phyloP scores from a whole-genome alignment of 1,140 invertebrate species.

The Rhyzopertha dominica region DNA sequence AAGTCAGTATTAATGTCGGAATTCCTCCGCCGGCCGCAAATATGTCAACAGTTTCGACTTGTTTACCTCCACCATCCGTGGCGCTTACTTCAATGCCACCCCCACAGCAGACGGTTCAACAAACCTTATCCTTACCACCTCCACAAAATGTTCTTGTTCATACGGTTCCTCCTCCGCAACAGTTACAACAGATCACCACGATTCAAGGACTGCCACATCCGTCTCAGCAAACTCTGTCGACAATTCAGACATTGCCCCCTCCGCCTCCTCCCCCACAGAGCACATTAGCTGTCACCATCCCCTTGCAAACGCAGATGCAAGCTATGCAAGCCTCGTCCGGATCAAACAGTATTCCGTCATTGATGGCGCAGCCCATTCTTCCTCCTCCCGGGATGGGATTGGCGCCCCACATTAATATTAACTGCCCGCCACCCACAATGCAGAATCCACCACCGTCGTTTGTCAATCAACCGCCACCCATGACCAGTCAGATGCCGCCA shows the following conservation, averaged over 20 bases:
- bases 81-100: conserved; percentile 39
- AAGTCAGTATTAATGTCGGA: conserved; percentile 22
- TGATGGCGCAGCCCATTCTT: conserved; percentile 43
- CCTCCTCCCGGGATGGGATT: conserved; percentile 48
- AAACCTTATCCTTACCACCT: conserved; percentile 10
- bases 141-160: conserved; percentile 23
- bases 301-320: conserved; percentile 8
- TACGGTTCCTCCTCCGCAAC: conserved; percentile 19
- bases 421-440: conserved; percentile 37
- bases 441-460: conserved; percentile 40
- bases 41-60: conserved; percentile 17
- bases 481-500: conserved; percentile 42
- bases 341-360: conserved; percentile 35
- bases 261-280: conserved; percentile 24
- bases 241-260: conserved; percentile 33
- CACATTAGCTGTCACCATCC: conserved; percentile 13
- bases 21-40: conserved; percentile 18
- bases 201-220: too few relatives aligned
- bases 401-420: conserved; percentile 41
- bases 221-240: conserved; percentile 32
- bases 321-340: conserved; percentile 21
- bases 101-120: conserved; percentile 20
- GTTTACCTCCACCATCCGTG: conserved; percentile 42
- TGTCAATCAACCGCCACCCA: conserved; percentile 30
- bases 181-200: conserved; percentile 6